phyloP scores from a whole-genome alignment of 2,888 invertebrate species.

The Gasteruption jaculator region DNA sequence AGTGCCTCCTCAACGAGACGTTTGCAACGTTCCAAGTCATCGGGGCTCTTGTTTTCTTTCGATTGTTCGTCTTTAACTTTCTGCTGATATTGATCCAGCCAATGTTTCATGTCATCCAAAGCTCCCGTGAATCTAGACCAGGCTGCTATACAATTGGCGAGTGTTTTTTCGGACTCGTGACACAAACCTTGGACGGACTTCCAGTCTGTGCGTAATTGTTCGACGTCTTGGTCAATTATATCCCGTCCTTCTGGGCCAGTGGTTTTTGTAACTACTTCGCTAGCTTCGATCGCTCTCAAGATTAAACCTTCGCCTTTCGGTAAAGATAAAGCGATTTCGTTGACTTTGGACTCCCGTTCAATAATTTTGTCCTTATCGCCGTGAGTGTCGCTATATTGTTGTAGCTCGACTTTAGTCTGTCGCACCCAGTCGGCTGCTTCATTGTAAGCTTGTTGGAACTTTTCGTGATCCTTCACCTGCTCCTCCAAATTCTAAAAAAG shows the following conservation, averaged over 20 bases:
- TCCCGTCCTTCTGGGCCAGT: constrained; percentile 83
- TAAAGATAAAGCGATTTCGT: constrained; percentile 64
- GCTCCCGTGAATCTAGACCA: constrained; percentile 79
- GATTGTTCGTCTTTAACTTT: constrained; percentile 62
- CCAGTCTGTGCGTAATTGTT: constrained; percentile 77
- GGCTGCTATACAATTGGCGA: constrained; percentile 71
- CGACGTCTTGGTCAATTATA: constrained; percentile 73
- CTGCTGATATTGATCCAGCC: constrained; percentile 68
- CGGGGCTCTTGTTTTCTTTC: constrained; percentile 71
- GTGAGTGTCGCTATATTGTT: constrained; percentile 81
- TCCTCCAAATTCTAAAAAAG: constrained; percentile 65
- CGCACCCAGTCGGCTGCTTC: constrained; percentile 83
- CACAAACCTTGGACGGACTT: constrained; percentile 73
- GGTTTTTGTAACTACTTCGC: constrained; percentile 69
- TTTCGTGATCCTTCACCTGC: constrained; percentile 82
- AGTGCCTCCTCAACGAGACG: constrained; percentile 72
- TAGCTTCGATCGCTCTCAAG: constrained; percentile 68
- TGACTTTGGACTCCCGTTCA: constrained; percentile 71
- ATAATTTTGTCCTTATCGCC: constrained; percentile 78
- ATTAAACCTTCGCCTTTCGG: constrained; percentile 71
- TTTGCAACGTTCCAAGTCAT: constrained; percentile 72
- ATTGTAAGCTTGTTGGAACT: constrained; percentile 77
- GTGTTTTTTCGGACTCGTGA: constrained; percentile 69
- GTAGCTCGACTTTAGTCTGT: constrained; percentile 74
- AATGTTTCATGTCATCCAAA: constrained; percentile 68